Base-by-base conservation (phyloP, 2,113 vertebrate species). In the Pontoporia blainvillei region DNA sequence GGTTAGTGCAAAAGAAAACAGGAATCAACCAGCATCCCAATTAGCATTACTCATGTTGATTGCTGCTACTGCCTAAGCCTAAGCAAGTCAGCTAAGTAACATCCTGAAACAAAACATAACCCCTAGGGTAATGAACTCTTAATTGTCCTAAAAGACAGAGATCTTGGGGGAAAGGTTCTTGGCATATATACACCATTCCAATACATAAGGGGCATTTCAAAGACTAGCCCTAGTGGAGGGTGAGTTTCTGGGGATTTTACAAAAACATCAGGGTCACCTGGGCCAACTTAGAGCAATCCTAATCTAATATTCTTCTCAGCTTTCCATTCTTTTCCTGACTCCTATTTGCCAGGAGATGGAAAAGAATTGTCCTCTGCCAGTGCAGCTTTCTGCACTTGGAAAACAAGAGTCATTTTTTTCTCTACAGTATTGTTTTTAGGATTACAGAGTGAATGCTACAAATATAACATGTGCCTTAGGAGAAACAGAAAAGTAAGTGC, bases 1-100 rank as follows among this genome's bases (percentile, higher is more conserved):
- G 39, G 81, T 71, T 81, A 91, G 91, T 86, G 83, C 61, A 94
- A 87, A 92, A 92, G 14, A 41, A 39, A 71, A 83, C 29, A 97
- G 96, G 94, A 96, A 81, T 31, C 88, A 5, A 52, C 78, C 86
- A 79, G 83, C 44, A 36, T 90, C n/a, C 94, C 75, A 92, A 44
- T 97, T 85, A 97, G 71, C 95, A 97, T 96, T 61, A 79, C 87
- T 97, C 96, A 94, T 36, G 25, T 69, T 86, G 86, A 86, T 57
- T 86, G 83, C 54, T 72, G 78, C 81, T 85, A 76, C 75, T 95
- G 73, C 31, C 69, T 83, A 93, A 86, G 86, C 46, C 49, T 52
- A 90, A 82, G 86, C 67, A 46, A 84, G 44, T 73, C 73, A 72
- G 84, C 71, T 91, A 81, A 90, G n/a, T 49, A 75, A 96, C 82